Evolutionary conservation across 2,888 invertebrate genomes (phyloP).

Genomic region (Melanostoma scalare): DNA sequence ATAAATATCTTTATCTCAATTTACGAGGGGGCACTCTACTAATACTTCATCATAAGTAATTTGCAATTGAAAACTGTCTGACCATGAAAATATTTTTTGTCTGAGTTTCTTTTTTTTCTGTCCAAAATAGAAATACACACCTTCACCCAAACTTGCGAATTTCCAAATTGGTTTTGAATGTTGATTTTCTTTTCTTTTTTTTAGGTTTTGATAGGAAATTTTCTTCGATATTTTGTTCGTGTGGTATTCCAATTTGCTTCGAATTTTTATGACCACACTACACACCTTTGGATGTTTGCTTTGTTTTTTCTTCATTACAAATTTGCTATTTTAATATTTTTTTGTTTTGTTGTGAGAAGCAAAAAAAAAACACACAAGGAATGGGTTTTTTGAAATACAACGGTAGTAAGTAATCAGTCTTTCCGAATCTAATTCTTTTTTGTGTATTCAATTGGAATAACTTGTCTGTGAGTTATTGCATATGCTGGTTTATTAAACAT

Average conservation of each 20-base stretch:
- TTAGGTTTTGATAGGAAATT: not conserved
- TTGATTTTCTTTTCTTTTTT: not conserved
- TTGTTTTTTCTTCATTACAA: slow-evolving; percentile 25
- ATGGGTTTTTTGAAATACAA: not conserved
- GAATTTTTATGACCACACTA: slow-evolving; percentile 42
- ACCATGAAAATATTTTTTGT: slow-evolving; percentile 32
- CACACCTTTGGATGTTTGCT: slow-evolving; percentile 24
- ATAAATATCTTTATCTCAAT: not conserved
- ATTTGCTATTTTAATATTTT: slow-evolving; percentile 43
- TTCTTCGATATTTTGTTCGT: slow-evolving; percentile 16
- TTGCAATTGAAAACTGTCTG: slow-evolving; percentile 32
- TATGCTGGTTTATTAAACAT: no score
- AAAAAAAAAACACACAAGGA: not conserved
- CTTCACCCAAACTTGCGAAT: no score
- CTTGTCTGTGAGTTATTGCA: no score
- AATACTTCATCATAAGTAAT: slow-evolving; percentile 4
- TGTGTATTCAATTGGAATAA: no score
- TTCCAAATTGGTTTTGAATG: not conserved
- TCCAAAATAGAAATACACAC: no score
- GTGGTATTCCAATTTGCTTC: slow-evolving; percentile 36
- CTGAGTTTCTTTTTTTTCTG: no score
- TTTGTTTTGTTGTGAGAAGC: slow-evolving; percentile 16
- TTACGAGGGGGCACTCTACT: not conserved
- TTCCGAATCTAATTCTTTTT: no score
- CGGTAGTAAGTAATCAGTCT: no score